Conservation (phyloP, 1,140 invertebrate species). For the Eciton burchellii region DNA sequence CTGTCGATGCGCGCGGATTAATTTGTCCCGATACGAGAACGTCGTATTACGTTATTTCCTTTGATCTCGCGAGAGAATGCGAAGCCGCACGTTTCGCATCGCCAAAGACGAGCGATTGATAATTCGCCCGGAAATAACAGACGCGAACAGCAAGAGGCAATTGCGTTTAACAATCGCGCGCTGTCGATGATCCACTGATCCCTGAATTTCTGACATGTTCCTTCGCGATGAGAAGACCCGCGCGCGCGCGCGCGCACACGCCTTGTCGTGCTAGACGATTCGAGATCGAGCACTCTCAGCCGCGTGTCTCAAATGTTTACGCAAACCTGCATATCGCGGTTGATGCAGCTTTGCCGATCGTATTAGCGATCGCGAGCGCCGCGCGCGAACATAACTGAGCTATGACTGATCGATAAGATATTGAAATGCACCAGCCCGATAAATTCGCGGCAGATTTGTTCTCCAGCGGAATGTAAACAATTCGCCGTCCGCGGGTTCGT, state of each 20-base stretch:
- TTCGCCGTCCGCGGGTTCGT: too few species aligned
- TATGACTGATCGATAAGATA: constrained; percentile 48
- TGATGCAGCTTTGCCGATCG: constrained; percentile 45
- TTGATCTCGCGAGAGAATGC: constrained; percentile 15
- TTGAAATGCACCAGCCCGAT: constrained; percentile 34
- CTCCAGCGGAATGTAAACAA: neutral
- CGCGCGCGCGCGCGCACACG: neutral
- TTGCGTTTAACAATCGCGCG: constrained; percentile 29
- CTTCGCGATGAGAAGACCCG: constrained; percentile 12
- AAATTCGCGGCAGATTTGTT: constrained; percentile 34
- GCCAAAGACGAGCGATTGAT: constrained; percentile 54
- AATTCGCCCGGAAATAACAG: constrained; percentile 61
- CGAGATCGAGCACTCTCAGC: constrained; percentile 52
- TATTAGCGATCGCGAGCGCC: constrained; percentile 24
- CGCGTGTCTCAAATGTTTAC: constrained; percentile 54
- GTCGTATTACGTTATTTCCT: neutral
- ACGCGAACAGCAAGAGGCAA: constrained; percentile 8
- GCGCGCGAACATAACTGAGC: constrained; percentile 24
- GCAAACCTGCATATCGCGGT: constrained; percentile 57
- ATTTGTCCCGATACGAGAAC: neutral
- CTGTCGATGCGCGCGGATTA: neutral
- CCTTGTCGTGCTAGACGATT: constrained; percentile 37
- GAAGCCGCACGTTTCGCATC: too few species aligned
- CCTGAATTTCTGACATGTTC: constrained; percentile 40
- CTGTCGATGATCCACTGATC: constrained; percentile 43